Evolutionary conservation across 92 coral and sea anemone genomes (phyloP).

Genomic region (Virgularia gustaviana): DNA sequence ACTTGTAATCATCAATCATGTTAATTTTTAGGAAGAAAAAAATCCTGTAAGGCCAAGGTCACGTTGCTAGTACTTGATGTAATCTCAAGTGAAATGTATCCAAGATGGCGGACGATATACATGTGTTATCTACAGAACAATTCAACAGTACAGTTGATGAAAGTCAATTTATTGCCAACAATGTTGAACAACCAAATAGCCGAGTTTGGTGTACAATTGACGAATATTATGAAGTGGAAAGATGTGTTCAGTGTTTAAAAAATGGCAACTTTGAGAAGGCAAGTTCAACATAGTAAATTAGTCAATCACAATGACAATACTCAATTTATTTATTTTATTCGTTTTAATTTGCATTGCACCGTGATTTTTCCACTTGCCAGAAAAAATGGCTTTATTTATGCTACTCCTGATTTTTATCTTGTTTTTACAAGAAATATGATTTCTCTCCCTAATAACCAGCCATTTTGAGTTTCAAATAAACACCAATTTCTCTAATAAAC

Average conservation of each 20-base stretch:
- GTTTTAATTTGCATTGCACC: not conserved
- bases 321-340: not conserved
- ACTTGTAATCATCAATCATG: too few relatives aligned
- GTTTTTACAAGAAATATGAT: too few relatives aligned
- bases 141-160: slow-evolving; percentile 15
- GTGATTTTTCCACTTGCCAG: too few relatives aligned
- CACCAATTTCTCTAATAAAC: too few relatives aligned
- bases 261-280: slow-evolving; percentile 62
- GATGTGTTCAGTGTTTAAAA: slow-evolving; percentile 55
- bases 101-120: not conserved
- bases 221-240: slow-evolving; percentile 68
- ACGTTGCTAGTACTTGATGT: too few relatives aligned
- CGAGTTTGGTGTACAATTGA: not conserved
- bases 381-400: too few relatives aligned
- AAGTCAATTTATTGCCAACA: not conserved
- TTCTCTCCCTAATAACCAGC: too few relatives aligned
- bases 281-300: slow-evolving; percentile 20
- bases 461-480: too few relatives aligned
- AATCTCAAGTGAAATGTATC: too few relatives aligned
- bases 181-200: not conserved
- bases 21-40: too few relatives aligned
- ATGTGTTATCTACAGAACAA: not conserved
- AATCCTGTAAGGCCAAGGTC: too few relatives aligned
- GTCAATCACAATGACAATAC: not conserved
- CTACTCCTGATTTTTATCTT: too few relatives aligned